Conservation (phyloP, 2,888 invertebrate species). For the Tortrix viridana region DNA sequence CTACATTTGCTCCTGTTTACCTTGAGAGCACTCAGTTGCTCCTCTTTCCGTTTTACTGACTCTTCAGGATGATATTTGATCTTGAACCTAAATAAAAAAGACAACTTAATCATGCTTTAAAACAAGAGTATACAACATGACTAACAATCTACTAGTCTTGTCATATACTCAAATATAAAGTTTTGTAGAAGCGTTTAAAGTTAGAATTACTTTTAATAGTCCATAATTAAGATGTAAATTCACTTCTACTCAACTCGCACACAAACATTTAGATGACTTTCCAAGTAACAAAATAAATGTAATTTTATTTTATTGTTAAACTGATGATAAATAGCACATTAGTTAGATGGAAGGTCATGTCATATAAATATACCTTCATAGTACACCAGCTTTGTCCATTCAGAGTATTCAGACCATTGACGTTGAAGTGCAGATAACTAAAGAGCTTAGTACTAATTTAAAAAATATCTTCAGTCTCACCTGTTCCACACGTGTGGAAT, state of each 20-base stretch:
- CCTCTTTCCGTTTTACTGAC: conserved; percentile 94
- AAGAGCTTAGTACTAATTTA: conserved; percentile 74
- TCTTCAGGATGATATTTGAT: conserved; percentile 99
- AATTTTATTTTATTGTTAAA: conserved; percentile 11
- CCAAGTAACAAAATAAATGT: conserved; percentile 13
- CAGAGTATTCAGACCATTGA: conserved; percentile 36
- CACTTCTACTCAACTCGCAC: conserved; percentile 30
- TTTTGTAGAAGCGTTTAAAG: conserved; percentile 23
- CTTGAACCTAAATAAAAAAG: conserved; percentile 93
- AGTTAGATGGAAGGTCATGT: conserved; percentile 21
- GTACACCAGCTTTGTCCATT: conserved; percentile 31
- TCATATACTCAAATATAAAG: conserved; percentile 27
- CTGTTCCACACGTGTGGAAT: conserved; percentile 81
- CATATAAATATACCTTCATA: conserved; percentile 22
- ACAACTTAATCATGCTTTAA: conserved; percentile 29
- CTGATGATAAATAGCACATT: neutral
- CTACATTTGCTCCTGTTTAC: conserved; percentile 72
- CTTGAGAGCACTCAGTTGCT: conserved; percentile 91
- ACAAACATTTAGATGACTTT: conserved; percentile 27
- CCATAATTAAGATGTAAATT: neutral
- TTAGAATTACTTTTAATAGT: neutral
- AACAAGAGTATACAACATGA: conserved; percentile 21
- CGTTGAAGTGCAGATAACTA: conserved; percentile 56
- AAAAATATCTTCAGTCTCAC: conserved; percentile 82
- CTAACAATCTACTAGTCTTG: conserved; percentile 18